Conservation (phyloP, 2,888 invertebrate genomes). For the Apamea epomidion region DNA sequence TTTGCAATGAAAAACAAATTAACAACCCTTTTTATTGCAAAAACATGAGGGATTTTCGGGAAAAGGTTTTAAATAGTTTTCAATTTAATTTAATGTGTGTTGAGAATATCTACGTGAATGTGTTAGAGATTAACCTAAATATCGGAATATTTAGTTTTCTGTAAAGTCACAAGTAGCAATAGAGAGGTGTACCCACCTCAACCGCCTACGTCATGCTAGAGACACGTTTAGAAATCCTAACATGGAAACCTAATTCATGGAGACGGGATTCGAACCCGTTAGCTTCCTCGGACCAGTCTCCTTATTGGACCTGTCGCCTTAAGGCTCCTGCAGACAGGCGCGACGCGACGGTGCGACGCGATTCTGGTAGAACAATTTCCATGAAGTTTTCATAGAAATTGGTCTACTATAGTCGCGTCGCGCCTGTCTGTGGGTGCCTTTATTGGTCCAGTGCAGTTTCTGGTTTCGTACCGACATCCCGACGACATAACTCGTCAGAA, state of each 20-base stretch:
- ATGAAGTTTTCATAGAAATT: too few relatives aligned
- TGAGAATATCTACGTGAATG: neutral
- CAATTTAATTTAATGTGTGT: neutral
- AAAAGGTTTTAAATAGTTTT: neutral
- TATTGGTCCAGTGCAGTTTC: conserved; percentile 6
- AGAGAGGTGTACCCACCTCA: neutral
- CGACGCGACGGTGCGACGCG: too few relatives aligned
- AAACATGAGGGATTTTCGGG: neutral
- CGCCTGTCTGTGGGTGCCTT: too few relatives aligned
- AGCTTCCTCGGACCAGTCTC: conserved; percentile 37
- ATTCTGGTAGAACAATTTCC: too few relatives aligned
- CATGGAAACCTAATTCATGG: conserved; percentile 43
- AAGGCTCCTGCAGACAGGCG: neutral
- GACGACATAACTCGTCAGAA: neutral
- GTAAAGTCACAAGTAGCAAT: neutral
- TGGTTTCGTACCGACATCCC: conserved; percentile 21
- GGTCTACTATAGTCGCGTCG: too few relatives aligned
- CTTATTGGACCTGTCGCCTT: conserved; percentile 30
- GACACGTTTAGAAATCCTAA: conserved; percentile 47
- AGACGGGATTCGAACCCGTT: conserved; percentile 33
- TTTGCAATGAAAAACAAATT: neutral
- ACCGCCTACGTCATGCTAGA: conserved; percentile 24
- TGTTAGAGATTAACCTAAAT: neutral
- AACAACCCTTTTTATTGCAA: too few relatives aligned
- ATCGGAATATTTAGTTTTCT: neutral